These are phyloP conservation scores for Blastobasis lacticolella DNA, from an alignment of 2,888 invertebrate genomes.

Conservation along the genomic window DNA sequence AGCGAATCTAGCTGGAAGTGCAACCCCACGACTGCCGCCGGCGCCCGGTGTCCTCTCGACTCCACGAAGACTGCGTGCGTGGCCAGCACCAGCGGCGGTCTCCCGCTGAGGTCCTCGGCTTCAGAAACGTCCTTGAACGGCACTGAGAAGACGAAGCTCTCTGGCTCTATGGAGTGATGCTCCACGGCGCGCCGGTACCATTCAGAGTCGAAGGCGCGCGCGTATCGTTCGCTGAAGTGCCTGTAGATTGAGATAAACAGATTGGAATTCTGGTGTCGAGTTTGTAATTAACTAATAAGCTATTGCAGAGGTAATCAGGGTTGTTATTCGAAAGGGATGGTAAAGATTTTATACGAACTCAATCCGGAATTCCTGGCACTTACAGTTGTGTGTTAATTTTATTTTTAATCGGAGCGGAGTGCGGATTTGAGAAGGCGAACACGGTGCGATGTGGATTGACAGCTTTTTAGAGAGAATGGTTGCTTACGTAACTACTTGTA, in stretches of 20 bases:
- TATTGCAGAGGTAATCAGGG: too few species aligned
- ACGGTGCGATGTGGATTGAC: too few species aligned
- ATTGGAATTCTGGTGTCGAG: too few species aligned
- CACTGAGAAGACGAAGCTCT: conserved; percentile 93
- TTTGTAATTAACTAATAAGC: too few species aligned
- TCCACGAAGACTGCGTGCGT: conserved; percentile 93
- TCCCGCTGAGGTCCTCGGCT: conserved; percentile 73
- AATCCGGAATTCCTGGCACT: too few species aligned
- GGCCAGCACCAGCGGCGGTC: conserved; percentile 84
- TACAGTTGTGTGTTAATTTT: too few species aligned
- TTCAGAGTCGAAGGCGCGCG: conserved; percentile 87
- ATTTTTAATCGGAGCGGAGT: too few species aligned
- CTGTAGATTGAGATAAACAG: conserved; percentile 53
- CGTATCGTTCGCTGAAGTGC: conserved; percentile 86
- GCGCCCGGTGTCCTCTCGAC: conserved; percentile 86
- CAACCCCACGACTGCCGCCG: conserved; percentile 93
- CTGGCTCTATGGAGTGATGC: conserved; percentile 88
- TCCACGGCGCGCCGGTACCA: conserved; percentile 95
- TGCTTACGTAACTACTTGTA: too few species aligned
- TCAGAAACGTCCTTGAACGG: conserved; percentile 80
- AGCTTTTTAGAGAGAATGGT: too few species aligned
- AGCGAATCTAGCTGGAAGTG: conserved; percentile 90
- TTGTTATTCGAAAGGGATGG: too few species aligned
- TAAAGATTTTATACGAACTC: too few species aligned
- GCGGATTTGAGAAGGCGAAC: too few species aligned